Percentiles rank a stretch among this genome's conserved stretches.
Evolutionary conservation across 2,113 vertebrate genomes (phyloP).

Genomic region (Rhinichthys klamathensis): DNA sequence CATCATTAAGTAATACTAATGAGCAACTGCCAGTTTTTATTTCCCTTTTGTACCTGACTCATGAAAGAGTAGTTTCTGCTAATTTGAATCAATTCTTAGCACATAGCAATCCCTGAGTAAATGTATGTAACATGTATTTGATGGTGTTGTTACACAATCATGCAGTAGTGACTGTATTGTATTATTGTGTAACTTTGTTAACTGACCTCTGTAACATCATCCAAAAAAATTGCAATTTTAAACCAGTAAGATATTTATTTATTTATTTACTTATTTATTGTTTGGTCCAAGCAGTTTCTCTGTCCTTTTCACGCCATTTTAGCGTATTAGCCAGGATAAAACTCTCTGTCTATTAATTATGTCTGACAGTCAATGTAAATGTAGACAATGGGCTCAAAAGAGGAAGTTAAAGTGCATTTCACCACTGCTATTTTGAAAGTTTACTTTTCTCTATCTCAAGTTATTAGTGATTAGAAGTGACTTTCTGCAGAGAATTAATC

Average conservation of each 20-base stretch:
- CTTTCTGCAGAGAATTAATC: background rate
- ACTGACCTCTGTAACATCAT: constrained; percentile 11
- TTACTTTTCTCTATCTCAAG: background rate
- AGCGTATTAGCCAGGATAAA: background rate
- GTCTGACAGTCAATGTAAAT: background rate
- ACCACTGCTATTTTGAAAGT: background rate
- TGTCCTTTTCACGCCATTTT: background rate
- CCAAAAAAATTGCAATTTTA: background rate
- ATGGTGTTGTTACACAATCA: background rate
- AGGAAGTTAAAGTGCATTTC: constrained; percentile 13
- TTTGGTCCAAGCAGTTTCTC: constrained; percentile 27
- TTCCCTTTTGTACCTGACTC: background rate
- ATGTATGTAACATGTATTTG: background rate
- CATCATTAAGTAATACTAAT: constrained; percentile 40
- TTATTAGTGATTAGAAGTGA: background rate
- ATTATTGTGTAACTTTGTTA: background rate
- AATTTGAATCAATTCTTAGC: background rate
- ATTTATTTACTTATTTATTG: constrained; percentile 42
- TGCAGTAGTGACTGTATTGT: background rate
- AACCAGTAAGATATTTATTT: constrained; percentile 35
- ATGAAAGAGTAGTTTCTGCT: background rate
- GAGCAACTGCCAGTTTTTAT: constrained; percentile 6
- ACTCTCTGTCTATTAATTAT: background rate
- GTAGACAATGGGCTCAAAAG: background rate
- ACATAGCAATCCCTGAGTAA: background rate